phyloP scores from a whole-genome alignment of 2,888 invertebrate genomes.

The Melolontha melolontha region DNA sequence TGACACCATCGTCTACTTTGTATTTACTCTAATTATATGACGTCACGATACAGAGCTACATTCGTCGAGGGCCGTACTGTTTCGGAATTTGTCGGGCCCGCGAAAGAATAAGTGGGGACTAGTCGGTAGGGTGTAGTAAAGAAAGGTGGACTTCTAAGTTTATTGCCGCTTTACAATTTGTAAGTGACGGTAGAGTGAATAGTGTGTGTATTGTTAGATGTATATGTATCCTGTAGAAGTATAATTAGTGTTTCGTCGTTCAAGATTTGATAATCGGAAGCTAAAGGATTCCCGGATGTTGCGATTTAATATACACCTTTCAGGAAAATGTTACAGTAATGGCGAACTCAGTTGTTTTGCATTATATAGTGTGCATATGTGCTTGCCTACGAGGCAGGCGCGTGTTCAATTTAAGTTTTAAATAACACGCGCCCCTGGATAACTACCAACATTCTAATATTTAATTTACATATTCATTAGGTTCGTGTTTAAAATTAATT shows the following conservation, averaged over 20 bases:
- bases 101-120: conserved; percentile 39
- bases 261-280: not conserved
- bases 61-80: conserved; percentile 59
- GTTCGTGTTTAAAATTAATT: not conserved
- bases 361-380: conserved; percentile 19
- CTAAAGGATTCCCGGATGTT: not conserved
- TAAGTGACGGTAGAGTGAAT: conserved; percentile 27
- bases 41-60: conserved; percentile 70
- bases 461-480: conserved; percentile 22
- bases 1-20: conserved; percentile 76
- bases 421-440: conserved; percentile 10
- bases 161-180: conserved; percentile 25
- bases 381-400: conserved; percentile 36
- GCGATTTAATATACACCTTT: conserved; percentile 10
- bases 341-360: conserved; percentile 8
- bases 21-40: conserved; percentile 79
- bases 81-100: conserved; percentile 56
- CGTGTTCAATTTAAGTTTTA: conserved; percentile 14
- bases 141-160: conserved; percentile 72
- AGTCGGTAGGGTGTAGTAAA: conserved; percentile 24
- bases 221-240: not conserved
- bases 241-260: not conserved
- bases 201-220: conserved; percentile 7
- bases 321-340: conserved; percentile 8
- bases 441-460: conserved; percentile 18